Evolutionary conservation across 2,888 invertebrate genomes (phyloP).

Genomic region (Stramonita haemastoma): DNA sequence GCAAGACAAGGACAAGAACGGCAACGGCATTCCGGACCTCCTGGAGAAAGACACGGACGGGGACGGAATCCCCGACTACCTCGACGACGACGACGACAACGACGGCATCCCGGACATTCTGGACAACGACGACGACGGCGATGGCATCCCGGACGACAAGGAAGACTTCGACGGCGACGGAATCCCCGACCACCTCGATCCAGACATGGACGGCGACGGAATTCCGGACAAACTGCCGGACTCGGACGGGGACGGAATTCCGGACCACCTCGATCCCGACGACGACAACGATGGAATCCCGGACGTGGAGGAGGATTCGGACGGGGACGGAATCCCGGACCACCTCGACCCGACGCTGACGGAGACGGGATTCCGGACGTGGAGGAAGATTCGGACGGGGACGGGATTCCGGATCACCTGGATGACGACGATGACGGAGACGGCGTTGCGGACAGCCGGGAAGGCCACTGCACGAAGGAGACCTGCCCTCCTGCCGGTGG

Average conservation of each 20-base stretch:
- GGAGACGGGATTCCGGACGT: constrained; percentile 63
- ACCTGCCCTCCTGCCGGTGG: constrained; percentile 21
- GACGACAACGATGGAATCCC: constrained; percentile 71
- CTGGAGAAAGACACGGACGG: constrained; percentile 60
- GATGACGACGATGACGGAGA: constrained; percentile 66
- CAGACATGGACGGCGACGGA: constrained; percentile 72
- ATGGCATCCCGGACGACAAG: constrained; percentile 69
- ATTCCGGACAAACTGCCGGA: constrained; percentile 70
- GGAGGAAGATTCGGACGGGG: constrained; percentile 61
- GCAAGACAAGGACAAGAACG: constrained; percentile 61
- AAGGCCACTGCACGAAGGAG: constrained; percentile 48
- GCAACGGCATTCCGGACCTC: constrained; percentile 66
- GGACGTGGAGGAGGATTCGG: constrained; percentile 64
- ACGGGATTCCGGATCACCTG: constrained; percentile 62
- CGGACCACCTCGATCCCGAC: constrained; percentile 66
- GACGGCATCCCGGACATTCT: constrained; percentile 71
- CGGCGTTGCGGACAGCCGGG: constrained; percentile 56
- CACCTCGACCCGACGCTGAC: constrained; percentile 65
- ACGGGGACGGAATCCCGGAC: constrained; percentile 69
- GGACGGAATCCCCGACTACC: constrained; percentile 73
- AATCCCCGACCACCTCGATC: constrained; percentile 64
- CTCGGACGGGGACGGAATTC: constrained; percentile 72
- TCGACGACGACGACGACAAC: constrained; percentile 65
- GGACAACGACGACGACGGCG: constrained; percentile 68
- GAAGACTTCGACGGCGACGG: constrained; percentile 73